Percentiles rank a stretch among this genome's conserved stretches.
These are phyloP conservation scores for Eunapius fragilis DNA, from an alignment of 37 sponge, comb jelly and placozoan species.

Conservation along the genomic window DNA sequence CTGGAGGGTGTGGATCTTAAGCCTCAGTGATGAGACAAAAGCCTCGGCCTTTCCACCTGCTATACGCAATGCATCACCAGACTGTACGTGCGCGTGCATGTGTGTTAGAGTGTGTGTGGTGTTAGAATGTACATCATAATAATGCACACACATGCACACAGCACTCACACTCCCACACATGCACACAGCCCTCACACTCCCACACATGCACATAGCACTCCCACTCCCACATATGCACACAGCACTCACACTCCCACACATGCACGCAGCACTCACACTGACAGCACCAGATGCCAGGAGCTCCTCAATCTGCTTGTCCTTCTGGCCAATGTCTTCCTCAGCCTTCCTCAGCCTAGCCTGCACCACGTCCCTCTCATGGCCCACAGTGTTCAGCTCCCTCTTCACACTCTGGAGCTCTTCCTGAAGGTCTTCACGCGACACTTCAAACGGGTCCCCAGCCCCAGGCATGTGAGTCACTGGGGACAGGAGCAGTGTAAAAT, in stretches of 20 bases:
- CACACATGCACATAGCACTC: not conserved
- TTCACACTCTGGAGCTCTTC: conserved; percentile 35
- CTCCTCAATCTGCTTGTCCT: conserved; percentile 72
- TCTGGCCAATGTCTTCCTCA: conserved; percentile 23
- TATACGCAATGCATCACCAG: too few relatives aligned
- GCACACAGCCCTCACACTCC: not conserved
- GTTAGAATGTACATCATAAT: not conserved
- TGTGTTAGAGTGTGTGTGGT: conserved; percentile 12
- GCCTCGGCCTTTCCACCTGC: not conserved
- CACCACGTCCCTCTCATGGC: conserved; percentile 17
- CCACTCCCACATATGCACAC: conserved; percentile 20
- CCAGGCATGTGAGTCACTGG: conserved; percentile 7
- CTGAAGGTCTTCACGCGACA: conserved; percentile 1
- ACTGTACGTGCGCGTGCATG: not conserved
- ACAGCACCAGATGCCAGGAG: conserved; percentile 62
- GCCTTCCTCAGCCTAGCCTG: not conserved
- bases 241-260: not conserved
- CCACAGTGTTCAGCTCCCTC: conserved; percentile 18
- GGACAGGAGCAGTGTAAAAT: too few relatives aligned
- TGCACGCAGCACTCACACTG: conserved; percentile 14
- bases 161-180: not conserved
- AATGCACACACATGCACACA: conserved; percentile 16
- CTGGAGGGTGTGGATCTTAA: conserved; percentile 52
- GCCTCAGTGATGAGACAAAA: conserved; percentile 44
- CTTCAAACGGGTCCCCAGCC: not conserved